A percentile compares a stretch with the other conserved stretches of the same genome.
phyloP scores from a whole-genome alignment of 2,797 vertebrate species.

The Liparis tanakae region DNA sequence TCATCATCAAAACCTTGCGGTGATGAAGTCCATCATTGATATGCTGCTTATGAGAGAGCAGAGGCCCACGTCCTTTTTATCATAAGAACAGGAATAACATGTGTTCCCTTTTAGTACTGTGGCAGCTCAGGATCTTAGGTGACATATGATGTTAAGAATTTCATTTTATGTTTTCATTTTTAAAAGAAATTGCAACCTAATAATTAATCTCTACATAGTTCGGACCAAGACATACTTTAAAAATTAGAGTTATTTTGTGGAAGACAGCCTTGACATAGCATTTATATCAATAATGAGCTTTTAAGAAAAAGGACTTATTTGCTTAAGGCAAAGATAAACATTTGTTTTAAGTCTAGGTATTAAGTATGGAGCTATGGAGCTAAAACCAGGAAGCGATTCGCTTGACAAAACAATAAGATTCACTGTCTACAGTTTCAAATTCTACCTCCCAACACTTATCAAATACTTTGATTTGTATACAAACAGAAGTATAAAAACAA shows the following conservation, averaged over 20 bases:
- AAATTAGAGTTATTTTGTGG: not conserved
- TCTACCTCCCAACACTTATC: not conserved
- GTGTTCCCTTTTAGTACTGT: conserved; percentile 30
- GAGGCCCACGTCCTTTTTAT: conserved; percentile 44
- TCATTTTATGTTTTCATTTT: not conserved
- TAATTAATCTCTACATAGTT: not conserved
- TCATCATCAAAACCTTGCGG: conserved; percentile 44
- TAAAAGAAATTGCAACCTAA: not conserved
- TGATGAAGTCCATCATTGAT: conserved; percentile 51
- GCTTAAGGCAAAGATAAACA: not conserved
- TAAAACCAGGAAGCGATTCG: not conserved
- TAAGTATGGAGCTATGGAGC: not conserved
- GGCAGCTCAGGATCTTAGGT: conserved; percentile 33
- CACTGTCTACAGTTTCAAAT: not conserved
- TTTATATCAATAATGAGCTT: not conserved
- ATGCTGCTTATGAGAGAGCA: conserved; percentile 43
- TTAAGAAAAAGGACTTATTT: not conserved
- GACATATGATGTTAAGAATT: not conserved
- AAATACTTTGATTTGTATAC: not conserved
- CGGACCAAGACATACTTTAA: not conserved
- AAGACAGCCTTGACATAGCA: not conserved
- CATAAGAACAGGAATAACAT: conserved; percentile 47
- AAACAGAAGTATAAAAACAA: not conserved
- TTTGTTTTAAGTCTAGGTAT: not conserved
- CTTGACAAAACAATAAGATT: not conserved